Percentiles rank a stretch among this genome's conserved stretches.
Conservation (phyloP, 2,888 invertebrate genomes). For the Frankliniella fusca region DNA sequence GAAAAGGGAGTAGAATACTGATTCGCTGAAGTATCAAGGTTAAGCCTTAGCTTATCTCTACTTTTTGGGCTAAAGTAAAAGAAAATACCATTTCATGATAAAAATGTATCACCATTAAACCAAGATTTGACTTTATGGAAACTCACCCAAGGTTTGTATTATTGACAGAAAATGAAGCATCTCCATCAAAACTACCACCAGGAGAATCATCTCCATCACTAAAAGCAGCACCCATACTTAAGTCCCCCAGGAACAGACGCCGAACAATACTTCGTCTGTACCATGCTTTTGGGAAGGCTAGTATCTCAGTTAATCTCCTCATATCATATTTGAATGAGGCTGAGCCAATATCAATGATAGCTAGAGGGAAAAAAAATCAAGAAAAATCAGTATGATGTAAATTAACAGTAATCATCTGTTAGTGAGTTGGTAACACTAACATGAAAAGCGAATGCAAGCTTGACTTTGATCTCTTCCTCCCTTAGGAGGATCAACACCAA, state of each 20-base stretch:
- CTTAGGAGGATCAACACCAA: slow-evolving; percentile 52
- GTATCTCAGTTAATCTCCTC: slow-evolving; percentile 91
- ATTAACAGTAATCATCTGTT: background rate
- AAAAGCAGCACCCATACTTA: slow-evolving; percentile 57
- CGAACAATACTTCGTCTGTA: slow-evolving; percentile 91
- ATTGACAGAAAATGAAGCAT: slow-evolving; percentile 27
- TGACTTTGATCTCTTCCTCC: slow-evolving; percentile 62
- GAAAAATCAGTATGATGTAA: background rate
- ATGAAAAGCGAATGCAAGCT: slow-evolving; percentile 88
- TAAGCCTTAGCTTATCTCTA: background rate
- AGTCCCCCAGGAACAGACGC: slow-evolving; percentile 87
- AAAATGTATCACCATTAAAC: background rate
- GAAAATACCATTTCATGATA: background rate
- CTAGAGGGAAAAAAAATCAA: slow-evolving; percentile 48
- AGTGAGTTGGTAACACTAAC: slow-evolving; percentile 51
- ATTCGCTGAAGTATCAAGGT: background rate
- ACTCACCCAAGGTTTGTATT: background rate
- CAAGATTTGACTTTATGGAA: background rate
- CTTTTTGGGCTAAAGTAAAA: background rate
- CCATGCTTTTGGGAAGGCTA: slow-evolving; percentile 99
- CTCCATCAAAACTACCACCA: slow-evolving; percentile 40
- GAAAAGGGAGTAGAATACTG: background rate
- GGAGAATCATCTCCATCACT: slow-evolving; percentile 48
- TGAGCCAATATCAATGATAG: slow-evolving; percentile 91
- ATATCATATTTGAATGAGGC: slow-evolving; percentile 98